These are phyloP conservation scores for Rhinogobius similis DNA, from an alignment of 2,113 vertebrate genomes.

Conservation along the genomic window DNA sequence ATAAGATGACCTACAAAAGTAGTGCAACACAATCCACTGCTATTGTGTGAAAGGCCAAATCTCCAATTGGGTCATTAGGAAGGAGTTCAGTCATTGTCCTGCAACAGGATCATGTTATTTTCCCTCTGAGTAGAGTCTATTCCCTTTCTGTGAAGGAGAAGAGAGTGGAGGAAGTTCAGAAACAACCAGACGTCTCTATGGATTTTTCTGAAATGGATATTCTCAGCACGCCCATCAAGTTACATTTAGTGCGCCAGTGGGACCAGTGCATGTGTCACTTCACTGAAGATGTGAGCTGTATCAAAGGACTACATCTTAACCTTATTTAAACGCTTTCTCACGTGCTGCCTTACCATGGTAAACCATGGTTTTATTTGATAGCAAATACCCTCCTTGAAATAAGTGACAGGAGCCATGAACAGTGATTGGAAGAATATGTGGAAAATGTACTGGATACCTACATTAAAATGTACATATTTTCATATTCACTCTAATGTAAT, in stretches of 20 bases:
- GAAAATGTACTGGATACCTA: too few relatives aligned
- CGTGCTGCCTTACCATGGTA: too few relatives aligned
- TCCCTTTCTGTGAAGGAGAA: conserved; percentile 45
- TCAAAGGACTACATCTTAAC: not conserved
- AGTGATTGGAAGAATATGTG: too few relatives aligned
- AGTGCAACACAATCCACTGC: conserved; percentile 63
- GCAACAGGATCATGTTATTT: conserved; percentile 45
- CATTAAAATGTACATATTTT: too few relatives aligned
- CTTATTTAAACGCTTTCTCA: too few relatives aligned
- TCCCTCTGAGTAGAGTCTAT: conserved; percentile 54
- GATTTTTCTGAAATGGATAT: conserved; percentile 67
- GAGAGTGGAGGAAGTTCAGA: conserved; percentile 51
- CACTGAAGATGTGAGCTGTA: conserved; percentile 23
- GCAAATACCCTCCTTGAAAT: too few relatives aligned
- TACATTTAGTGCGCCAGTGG: conserved; percentile 35
- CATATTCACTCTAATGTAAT: too few relatives aligned
- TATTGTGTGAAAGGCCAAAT: conserved; percentile 62
- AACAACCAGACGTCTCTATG: conserved; percentile 55
- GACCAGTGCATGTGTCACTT: conserved; percentile 26
- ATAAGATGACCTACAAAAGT: conserved; percentile 56
- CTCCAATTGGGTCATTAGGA: conserved; percentile 53
- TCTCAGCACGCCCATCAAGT: conserved; percentile 46
- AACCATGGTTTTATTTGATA: too few relatives aligned
- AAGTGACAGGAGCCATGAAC: too few relatives aligned
- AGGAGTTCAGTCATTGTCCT: conserved; percentile 43